Evolutionary conservation across 1,140 invertebrate species (phyloP).

Genomic region (Elymnias hypermnestra): DNA sequence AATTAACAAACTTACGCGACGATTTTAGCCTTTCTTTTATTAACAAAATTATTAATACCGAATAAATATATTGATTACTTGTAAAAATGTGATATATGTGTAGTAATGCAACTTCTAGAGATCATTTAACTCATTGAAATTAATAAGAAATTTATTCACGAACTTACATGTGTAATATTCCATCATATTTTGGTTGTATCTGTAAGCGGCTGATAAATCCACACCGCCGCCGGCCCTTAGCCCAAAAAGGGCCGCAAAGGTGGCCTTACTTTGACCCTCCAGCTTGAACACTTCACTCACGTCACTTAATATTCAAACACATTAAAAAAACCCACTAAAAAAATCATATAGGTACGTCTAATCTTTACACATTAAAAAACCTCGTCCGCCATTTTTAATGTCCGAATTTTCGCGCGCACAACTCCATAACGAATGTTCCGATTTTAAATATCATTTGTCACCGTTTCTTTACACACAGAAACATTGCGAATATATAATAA

Average conservation of each 20-base stretch:
- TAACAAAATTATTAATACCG: too few species aligned
- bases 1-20: too few species aligned
- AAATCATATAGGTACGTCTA: too few species aligned
- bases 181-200: conserved; percentile 99
- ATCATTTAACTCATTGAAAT: too few species aligned
- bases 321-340: not conserved
- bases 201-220: conserved; percentile 94
- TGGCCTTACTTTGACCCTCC: conserved; percentile 73
- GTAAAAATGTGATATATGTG: too few species aligned
- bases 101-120: too few species aligned
- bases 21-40: too few species aligned
- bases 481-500: not conserved
- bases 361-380: not conserved
- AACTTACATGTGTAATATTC: conserved; percentile 98
- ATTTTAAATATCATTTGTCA: not conserved
- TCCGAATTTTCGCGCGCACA: not conserved
- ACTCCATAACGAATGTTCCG: not conserved
- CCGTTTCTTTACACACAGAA: not conserved
- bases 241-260: conserved; percentile 73
- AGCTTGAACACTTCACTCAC: conserved; percentile 50
- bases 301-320: not conserved
- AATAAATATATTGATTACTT: too few species aligned
- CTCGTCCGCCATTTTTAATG: conserved; percentile 4
- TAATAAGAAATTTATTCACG: too few species aligned
- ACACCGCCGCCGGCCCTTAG: conserved; percentile 77